Conservation (phyloP, 2,888 invertebrate species). For the Agrilus cyanescens region DNA sequence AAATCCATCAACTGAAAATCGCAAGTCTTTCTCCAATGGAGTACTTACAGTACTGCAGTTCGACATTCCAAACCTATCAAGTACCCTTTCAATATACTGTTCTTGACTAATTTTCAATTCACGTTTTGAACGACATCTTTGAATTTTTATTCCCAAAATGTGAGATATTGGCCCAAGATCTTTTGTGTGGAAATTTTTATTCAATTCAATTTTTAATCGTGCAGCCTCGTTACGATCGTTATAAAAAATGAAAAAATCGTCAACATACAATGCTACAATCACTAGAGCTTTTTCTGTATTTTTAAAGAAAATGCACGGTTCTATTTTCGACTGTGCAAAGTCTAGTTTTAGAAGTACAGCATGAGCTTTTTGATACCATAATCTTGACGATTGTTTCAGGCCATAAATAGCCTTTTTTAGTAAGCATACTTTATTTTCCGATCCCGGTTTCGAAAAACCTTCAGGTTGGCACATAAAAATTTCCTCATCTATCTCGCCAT, state of each 20-base stretch:
- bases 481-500: constrained; percentile 17
- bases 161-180: too few relatives aligned
- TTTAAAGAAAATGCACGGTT: constrained; percentile 11
- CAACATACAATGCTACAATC: too few relatives aligned
- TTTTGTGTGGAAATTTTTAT: too few relatives aligned
- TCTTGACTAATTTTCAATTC: too few relatives aligned
- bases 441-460: constrained; percentile 5
- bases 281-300: constrained; percentile 1
- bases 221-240: too few relatives aligned
- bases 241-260: too few relatives aligned
- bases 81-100: too few relatives aligned
- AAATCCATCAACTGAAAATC: not conserved
- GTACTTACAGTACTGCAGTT: constrained; percentile 8
- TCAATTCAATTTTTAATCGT: too few relatives aligned
- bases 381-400: constrained; percentile 18
- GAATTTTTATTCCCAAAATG: too few relatives aligned
- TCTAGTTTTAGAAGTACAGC: constrained; percentile 7
- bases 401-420: constrained; percentile 20
- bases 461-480: constrained; percentile 17
- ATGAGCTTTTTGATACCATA: constrained; percentile 15
- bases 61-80: not conserved
- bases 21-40: constrained; percentile 6
- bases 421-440: constrained; percentile 10
- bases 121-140: too few relatives aligned
- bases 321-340: constrained; percentile 1